A percentile compares a stretch with the other conserved stretches of the same genome.
phyloP scores from a whole-genome alignment of 1,140 invertebrate species.

The Battus philenor region DNA sequence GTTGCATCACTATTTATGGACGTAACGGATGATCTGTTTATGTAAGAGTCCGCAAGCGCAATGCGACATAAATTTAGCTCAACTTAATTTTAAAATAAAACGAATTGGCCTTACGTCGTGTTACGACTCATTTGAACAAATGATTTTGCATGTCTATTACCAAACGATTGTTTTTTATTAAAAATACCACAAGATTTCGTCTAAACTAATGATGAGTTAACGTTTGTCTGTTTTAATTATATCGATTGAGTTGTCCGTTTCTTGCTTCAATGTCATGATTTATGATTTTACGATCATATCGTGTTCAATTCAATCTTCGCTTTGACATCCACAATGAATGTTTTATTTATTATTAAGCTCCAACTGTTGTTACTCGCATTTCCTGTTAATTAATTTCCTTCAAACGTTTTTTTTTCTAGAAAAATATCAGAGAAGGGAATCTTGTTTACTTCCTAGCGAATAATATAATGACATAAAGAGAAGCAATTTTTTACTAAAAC shows the following conservation, averaged over 20 bases:
- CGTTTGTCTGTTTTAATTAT: background rate
- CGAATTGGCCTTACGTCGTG: background rate
- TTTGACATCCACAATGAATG: no score
- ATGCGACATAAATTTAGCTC: background rate
- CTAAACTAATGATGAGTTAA: background rate
- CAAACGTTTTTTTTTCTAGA: no score
- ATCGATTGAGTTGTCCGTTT: no score
- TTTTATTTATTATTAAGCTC: no score
- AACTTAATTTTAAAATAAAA: constrained; percentile 2
- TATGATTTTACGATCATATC: background rate
- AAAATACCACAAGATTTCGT: background rate
- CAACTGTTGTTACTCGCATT: no score
- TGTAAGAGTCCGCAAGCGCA: constrained; percentile 4
- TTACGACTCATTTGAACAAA: background rate
- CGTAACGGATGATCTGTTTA: constrained; percentile 4
- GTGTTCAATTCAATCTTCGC: background rate
- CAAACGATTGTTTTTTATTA: no score
- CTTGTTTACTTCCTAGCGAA: no score
- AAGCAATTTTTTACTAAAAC: no score
- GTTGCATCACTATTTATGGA: no score
- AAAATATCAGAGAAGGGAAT: no score
- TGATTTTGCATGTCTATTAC: background rate
- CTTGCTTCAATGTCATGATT: background rate
- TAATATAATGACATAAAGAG: no score
- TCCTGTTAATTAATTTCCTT: no score